These are phyloP conservation scores for Trididemnum nubilum DNA, from an alignment of 23 tunicate species.

Conservation along the genomic window DNA sequence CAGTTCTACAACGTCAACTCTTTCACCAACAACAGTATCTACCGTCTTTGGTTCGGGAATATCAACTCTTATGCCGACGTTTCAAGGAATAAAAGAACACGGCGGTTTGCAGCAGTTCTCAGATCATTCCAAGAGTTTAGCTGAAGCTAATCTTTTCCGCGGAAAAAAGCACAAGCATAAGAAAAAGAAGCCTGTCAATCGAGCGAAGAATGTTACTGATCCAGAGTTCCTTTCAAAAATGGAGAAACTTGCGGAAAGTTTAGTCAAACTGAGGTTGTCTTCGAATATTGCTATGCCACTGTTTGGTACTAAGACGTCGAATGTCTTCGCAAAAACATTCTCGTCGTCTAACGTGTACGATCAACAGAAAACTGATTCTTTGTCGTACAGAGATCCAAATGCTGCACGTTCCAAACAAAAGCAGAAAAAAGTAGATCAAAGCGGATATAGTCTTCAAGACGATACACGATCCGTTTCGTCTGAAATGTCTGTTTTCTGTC, in stretches of 20 bases:
- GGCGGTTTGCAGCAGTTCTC: constrained; percentile 65
- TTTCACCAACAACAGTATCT: constrained; percentile 11
- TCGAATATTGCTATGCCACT: background rate
- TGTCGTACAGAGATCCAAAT: constrained; percentile 45
- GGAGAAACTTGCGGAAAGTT: constrained; percentile 39
- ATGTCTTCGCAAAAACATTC: constrained; percentile 25
- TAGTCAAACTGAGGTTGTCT: constrained; percentile 27
- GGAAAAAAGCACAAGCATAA: constrained; percentile 80
- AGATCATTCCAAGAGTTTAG: constrained; percentile 32
- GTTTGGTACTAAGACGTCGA: constrained; percentile 3
- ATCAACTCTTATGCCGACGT: constrained; percentile 42
- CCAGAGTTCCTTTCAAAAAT: constrained; percentile 63
- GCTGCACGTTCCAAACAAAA: constrained; percentile 34
- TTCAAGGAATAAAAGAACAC: constrained; percentile 64
- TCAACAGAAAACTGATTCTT: background rate
- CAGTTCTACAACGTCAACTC: background rate
- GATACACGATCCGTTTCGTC: background rate
- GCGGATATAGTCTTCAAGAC: background rate
- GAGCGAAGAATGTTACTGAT: constrained; percentile 58
- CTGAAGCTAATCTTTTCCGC: constrained; percentile 17
- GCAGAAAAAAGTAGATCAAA: background rate
- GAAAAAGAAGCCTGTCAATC: constrained; percentile 60
- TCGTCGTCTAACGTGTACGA: background rate
- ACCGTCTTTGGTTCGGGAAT: constrained; percentile 44
- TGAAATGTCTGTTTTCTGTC: constrained; percentile 56